phyloP scores from a whole-genome alignment of 2,888 invertebrate species.

The Apocheima hispidaria region DNA sequence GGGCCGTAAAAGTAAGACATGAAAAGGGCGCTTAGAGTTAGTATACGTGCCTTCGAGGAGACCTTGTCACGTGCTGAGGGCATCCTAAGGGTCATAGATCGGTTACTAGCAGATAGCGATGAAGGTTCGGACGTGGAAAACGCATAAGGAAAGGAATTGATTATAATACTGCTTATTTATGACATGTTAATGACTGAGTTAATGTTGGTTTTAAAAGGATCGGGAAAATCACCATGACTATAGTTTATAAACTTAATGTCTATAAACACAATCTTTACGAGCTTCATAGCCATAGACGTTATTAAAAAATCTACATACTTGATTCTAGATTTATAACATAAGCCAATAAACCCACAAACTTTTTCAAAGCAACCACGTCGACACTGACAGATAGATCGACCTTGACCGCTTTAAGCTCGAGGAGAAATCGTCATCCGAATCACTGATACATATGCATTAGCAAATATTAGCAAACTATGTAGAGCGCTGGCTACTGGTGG shows the following conservation, averaged over 20 bases:
- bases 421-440: conserved; percentile 79
- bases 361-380: conserved; percentile 42
- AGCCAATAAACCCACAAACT: conserved; percentile 53
- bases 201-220: conserved; percentile 27
- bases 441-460: conserved; percentile 52
- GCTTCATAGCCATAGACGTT: background rate
- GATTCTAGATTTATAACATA: conserved; percentile 33
- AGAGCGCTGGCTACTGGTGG: conserved; percentile 31
- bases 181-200: conserved; percentile 49
- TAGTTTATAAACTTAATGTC: background rate
- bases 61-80: conserved; percentile 81
- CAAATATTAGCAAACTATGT: conserved; percentile 50
- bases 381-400: conserved; percentile 61
- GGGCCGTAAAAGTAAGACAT: conserved; percentile 69
- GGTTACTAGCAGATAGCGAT: conserved; percentile 57
- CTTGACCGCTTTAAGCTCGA: conserved; percentile 71
- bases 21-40: conserved; percentile 62
- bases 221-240: conserved; percentile 12
- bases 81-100: conserved; percentile 73
- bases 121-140: conserved; percentile 68
- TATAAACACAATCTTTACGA: background rate
- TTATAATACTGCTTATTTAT: conserved; percentile 55
- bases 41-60: conserved; percentile 57
- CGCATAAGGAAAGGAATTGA: conserved; percentile 70
- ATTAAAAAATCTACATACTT: background rate